These are phyloP conservation scores for Sarcophaga carnaria DNA, from an alignment of 2,888 invertebrate species.

Conservation along the genomic window DNA sequence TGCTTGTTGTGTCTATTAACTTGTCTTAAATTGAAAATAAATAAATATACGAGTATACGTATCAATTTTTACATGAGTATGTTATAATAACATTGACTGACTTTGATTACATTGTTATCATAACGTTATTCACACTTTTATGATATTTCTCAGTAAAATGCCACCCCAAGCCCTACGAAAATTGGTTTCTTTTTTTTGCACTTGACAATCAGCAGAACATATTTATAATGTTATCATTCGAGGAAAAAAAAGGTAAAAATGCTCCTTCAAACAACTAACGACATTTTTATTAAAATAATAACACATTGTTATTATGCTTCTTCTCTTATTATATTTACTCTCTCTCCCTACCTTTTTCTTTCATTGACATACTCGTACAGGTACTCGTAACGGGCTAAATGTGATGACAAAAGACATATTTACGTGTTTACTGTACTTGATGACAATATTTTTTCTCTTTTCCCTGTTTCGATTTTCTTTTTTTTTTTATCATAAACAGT, in stretches of 20 bases:
- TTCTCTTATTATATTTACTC: background rate
- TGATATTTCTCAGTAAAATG: background rate
- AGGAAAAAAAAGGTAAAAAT: background rate
- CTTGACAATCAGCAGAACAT: slow-evolving; percentile 22
- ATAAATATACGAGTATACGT: background rate
- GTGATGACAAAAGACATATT: background rate
- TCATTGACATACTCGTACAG: background rate
- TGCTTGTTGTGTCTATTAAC: slow-evolving; percentile 17
- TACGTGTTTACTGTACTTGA: background rate
- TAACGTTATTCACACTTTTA: slow-evolving; percentile 15
- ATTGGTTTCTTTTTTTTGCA: background rate
- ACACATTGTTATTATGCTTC: slow-evolving; percentile 8
- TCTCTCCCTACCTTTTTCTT: background rate
- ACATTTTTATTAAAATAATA: slow-evolving; percentile 46
- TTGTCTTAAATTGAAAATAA: slow-evolving; percentile 26
- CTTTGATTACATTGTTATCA: slow-evolving; percentile 40
- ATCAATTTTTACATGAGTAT: background rate
- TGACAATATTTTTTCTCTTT: background rate
- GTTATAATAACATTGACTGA: slow-evolving; percentile 29
- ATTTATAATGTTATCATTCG: slow-evolving; percentile 35
- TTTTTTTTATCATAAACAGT: background rate
- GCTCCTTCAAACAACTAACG: slow-evolving; percentile 21
- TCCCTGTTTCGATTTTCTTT: background rate
- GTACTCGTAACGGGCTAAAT: slow-evolving; percentile 3
- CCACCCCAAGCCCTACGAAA: no score